Base-by-base conservation (phyloP, 2,888 invertebrate species). In the Nebria brevicollis region DNA sequence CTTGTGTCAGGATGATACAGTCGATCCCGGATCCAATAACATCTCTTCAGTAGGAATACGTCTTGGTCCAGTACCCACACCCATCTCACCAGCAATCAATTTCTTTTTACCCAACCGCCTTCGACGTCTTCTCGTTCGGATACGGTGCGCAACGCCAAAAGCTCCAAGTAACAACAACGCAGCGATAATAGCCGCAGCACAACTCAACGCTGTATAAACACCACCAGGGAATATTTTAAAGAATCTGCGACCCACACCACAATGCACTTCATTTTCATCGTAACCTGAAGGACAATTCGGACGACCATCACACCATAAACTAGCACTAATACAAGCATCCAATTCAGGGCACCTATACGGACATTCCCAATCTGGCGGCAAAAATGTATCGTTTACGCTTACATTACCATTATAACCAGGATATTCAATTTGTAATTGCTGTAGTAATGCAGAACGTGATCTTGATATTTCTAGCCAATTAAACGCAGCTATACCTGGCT, bases 1-100 rank as follows among this genome's bases (percentile, higher is more conserved):
- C 90, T 95, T 95, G 87, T 96, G 96, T 96, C 96, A 96, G 93
- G 96, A 96, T 87, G 93, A 91, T 43, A 92, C 91, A 73, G 91
- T 91, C 66, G 92, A 91, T 84, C 91, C 92, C 83, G 92, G 92
- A 87, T 93, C 94, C 85, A 93, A 91, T 82, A 94, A 90, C 86
- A 92, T 91, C 89, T 94, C 94, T 88, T 94, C 94, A 87, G 94
- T 93, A 86, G 95, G 90, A 84, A 93, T 91, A 81, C 93, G 91
- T 75, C 90, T 86, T 25, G 89, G 88, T 75, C 79, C 83, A 83
- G 83, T 83, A 83, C 82, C 86, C 85, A 83, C 86, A 86, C 81
- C 87, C 85, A 81, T 83, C 70, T 80, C 80, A n/a, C 82, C 86
- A 83, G 89, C 88, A 77, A 89, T 86, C 77, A 89, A 85, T 89